Evolutionary conservation across 2,888 invertebrate genomes (phyloP).

Genomic region (Tholera decimalis): DNA sequence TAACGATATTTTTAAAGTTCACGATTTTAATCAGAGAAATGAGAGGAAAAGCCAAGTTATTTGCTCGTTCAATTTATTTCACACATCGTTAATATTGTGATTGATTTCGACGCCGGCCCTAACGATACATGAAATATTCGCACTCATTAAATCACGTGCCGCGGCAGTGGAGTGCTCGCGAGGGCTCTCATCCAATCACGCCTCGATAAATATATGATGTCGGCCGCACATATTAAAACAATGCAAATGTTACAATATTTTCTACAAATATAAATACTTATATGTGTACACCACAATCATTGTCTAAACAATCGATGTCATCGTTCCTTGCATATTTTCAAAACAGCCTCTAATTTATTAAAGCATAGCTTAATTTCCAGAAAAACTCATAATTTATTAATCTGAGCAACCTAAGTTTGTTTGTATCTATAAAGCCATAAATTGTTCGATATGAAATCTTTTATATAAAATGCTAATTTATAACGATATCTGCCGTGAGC

Average conservation of each 20-base stretch:
- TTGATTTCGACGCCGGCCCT: constrained; percentile 87
- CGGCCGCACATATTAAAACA: constrained; percentile 74
- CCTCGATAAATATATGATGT: constrained; percentile 80
- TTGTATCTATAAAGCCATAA: constrained; percentile 53
- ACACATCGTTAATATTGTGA: constrained; percentile 88
- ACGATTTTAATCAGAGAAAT: constrained; percentile 60
- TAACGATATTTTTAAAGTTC: constrained; percentile 9
- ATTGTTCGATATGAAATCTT: constrained; percentile 53
- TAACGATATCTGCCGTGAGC: constrained; percentile 40
- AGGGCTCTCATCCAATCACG: constrained; percentile 82
- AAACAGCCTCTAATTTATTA: constrained; percentile 2
- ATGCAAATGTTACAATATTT: constrained; percentile 57
- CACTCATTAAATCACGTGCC: constrained; percentile 87
- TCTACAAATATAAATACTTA: constrained; percentile 9
- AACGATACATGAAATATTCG: constrained; percentile 89
- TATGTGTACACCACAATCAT: neutral
- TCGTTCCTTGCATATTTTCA: neutral
- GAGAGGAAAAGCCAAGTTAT: constrained; percentile 69
- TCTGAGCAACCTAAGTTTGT: constrained; percentile 31
- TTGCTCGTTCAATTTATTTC: constrained; percentile 85
- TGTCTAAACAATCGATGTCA: neutral
- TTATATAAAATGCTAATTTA: constrained; percentile 49
- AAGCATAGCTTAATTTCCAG: neutral
- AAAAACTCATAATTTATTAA: constrained; percentile 32
- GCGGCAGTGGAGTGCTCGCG: constrained; percentile 80